These are phyloP conservation scores for Phylloscopus trochiloides DNA, from an alignment of 2,113 vertebrate species.

Conservation along the genomic window DNA sequence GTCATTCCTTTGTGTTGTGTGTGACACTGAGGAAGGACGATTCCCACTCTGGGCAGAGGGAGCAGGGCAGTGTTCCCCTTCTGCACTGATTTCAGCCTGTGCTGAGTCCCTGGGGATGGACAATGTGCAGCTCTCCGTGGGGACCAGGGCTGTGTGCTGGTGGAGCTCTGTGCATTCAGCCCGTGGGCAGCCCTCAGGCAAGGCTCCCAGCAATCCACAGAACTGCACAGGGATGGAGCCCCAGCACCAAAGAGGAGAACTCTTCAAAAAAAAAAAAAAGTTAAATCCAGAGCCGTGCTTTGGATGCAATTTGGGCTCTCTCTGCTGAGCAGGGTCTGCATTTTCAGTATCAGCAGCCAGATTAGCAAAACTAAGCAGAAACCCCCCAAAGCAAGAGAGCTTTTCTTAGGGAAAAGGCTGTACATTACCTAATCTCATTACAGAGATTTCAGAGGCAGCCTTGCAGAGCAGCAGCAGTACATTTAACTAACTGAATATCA, in stretches of 20 bases:
- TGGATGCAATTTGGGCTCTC: neutral
- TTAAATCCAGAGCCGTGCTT: neutral
- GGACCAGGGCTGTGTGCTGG: neutral
- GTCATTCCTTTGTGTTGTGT: no score
- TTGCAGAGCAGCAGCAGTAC: slow-evolving; percentile 22
- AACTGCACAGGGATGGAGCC: neutral
- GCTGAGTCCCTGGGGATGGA: neutral
- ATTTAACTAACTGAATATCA: slow-evolving; percentile 39
- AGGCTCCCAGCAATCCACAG: neutral
- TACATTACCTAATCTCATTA: slow-evolving; percentile 50
- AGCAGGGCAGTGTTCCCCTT: neutral
- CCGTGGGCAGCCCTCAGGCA: neutral
- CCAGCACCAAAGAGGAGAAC: neutral
- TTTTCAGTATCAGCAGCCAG: neutral
- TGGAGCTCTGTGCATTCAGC: neutral
- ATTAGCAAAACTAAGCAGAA: slow-evolving; percentile 32
- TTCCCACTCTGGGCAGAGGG: neutral
- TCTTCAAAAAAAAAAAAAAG: neutral
- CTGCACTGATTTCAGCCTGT: neutral
- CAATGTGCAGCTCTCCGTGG: neutral
- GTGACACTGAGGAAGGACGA: neutral
- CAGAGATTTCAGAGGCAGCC: slow-evolving; percentile 22
- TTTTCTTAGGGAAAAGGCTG: slow-evolving; percentile 7
- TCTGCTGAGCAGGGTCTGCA: neutral
- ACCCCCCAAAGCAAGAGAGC: slow-evolving; percentile 17